Base-by-base conservation (phyloP, 2,113 vertebrate species). In the Tragelaphus imberbis region DNA sequence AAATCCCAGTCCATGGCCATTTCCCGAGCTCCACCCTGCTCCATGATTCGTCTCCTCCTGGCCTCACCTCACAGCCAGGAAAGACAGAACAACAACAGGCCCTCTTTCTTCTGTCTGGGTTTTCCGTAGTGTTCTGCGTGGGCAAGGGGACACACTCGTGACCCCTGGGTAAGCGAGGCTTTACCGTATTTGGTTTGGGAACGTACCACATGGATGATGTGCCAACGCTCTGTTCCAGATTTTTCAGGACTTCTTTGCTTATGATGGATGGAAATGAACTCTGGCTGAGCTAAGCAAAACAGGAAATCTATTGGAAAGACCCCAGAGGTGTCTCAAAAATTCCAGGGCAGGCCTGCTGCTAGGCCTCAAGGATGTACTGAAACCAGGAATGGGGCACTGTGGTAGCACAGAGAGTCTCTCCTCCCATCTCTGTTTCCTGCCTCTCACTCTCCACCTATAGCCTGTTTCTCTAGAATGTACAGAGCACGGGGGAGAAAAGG, bases 251-350 rank as follows among this genome's bases (percentile, higher is more conserved):
- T 90, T 86, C 91, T 95, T 79, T 89, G 56, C 79, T 86, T 56
- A 71, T 4, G 17, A 75, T 65, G 55, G 90, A 89, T 82, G 63
- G 96, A 95, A 97, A 95, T 92, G 80, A 33, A 28, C 87, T 88
- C 71, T 56, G 90, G 84, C 79, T 44, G 25, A 36, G 87, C 77
- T 87, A 88, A 97, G 91, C 90, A 89, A 96, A 95, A 95, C 97
- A 96, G 87, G 94, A 97, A 97, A 75, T 92, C 80, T 81, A 27
- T n/a, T 96, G 96, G 93, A 96, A 95, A 95, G 96, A 93, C 56
- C 75, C 33, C 95, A 94, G 81, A 79, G 65, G 44, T 85, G 63
- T 90, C 68, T 91, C 49, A 91, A 84, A 90, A 88, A 93, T 96
- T 92, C 36, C 65, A 40, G 84, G 53, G 59, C 68, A 56, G 71